phyloP scores from a whole-genome alignment of 1,140 invertebrate species.

The Nephila pilipes region DNA sequence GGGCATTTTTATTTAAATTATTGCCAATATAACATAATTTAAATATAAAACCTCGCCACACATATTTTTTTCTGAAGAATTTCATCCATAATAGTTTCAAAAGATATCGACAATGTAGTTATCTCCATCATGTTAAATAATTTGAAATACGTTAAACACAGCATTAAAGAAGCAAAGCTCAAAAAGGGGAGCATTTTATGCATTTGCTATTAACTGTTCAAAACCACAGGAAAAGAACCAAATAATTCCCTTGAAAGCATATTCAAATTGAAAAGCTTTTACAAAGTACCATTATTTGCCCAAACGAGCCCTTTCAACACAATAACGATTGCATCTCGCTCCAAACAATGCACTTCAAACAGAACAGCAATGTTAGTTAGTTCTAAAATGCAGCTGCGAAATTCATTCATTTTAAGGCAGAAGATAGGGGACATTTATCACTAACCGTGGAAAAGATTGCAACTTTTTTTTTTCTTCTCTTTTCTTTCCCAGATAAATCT shows the following conservation, averaged over 20 bases:
- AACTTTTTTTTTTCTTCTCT: neutral
- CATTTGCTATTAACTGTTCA: neutral
- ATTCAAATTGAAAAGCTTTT: slow-evolving; percentile 14
- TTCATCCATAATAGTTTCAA: too few species aligned
- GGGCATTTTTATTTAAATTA: too few species aligned
- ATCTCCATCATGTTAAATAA: too few species aligned
- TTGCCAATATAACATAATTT: too few species aligned
- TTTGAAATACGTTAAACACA: too few species aligned
- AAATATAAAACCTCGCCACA: too few species aligned
- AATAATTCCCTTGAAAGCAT: slow-evolving; percentile 18
- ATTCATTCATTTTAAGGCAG: slow-evolving; percentile 1
- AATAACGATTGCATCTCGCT: neutral
- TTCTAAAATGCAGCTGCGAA: neutral
- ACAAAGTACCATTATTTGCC: slow-evolving; percentile 28
- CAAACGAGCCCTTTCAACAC: slow-evolving; percentile 18
- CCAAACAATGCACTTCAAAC: slow-evolving; percentile 5
- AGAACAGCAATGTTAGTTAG: slow-evolving; percentile 6
- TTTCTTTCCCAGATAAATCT: neutral
- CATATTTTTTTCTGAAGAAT: too few species aligned
- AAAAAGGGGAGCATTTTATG: too few species aligned
- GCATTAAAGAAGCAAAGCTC: too few species aligned
- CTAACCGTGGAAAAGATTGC: slow-evolving; percentile 1
- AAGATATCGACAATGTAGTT: too few species aligned
- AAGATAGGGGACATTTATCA: neutral
- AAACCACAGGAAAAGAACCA: neutral